A percentile compares a stretch with the other conserved stretches of the same genome.
These are phyloP conservation scores for Drosophila sordidapex DNA, from an alignment of 2,888 invertebrate genomes.

Conservation along the genomic window DNA sequence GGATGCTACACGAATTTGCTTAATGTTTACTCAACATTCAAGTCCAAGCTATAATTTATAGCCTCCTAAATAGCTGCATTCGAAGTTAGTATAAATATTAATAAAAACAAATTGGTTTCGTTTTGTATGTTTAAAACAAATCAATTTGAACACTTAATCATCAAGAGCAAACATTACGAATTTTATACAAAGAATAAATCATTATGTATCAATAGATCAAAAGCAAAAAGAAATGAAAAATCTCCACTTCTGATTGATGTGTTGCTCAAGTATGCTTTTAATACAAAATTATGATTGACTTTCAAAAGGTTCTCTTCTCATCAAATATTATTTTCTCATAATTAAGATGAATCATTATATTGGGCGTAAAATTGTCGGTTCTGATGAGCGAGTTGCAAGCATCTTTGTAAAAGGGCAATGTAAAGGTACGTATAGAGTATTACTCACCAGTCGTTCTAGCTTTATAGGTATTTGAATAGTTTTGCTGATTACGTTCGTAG, in stretches of 20 bases:
- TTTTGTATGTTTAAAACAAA: slow-evolving; percentile 14
- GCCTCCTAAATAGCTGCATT: background rate
- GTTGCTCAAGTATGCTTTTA: slow-evolving; percentile 9
- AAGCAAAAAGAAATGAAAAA: slow-evolving; percentile 2
- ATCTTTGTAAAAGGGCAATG: background rate
- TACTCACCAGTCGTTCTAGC: slow-evolving; percentile 24
- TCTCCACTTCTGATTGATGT: slow-evolving; percentile 19
- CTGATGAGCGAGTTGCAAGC: slow-evolving; percentile 31
- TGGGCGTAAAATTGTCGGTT: slow-evolving; percentile 55
- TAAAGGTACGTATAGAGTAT: background rate
- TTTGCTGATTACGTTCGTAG: slow-evolving; percentile 76
- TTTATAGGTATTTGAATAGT: background rate
- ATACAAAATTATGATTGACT: background rate
- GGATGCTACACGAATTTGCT: background rate
- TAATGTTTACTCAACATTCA: background rate
- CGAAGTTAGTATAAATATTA: background rate
- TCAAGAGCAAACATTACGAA: background rate
- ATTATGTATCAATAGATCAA: background rate
- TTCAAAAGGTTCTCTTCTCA: background rate
- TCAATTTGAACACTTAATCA: background rate
- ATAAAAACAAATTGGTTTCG: background rate
- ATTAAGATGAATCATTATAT: slow-evolving; percentile 27
- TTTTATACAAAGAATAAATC: background rate
- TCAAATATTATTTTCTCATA: background rate
- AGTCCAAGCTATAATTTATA: slow-evolving; percentile 10